A percentile compares a stretch with the other conserved stretches of the same genome.
phyloP scores from a whole-genome alignment of 37 sponge, comb jelly and placozoan genomes.

The Beroe ovata region DNA sequence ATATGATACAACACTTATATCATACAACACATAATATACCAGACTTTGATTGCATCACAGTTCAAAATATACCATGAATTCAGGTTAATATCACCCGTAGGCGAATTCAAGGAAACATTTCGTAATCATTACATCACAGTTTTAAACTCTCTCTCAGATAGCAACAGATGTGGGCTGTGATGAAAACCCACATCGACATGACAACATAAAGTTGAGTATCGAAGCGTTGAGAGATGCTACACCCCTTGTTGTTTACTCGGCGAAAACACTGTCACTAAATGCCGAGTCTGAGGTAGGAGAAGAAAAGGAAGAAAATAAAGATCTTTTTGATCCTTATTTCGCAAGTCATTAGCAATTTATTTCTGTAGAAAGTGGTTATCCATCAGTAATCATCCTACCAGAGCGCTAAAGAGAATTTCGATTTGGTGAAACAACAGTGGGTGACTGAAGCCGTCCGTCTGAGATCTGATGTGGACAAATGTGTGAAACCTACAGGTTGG shows the following conservation, averaged over 20 bases:
- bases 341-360: too few relatives aligned
- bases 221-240: constrained; percentile 66
- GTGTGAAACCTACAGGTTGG: constrained; percentile 60
- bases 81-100: too few relatives aligned
- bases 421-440: constrained; percentile 60
- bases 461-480: constrained; percentile 47
- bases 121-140: too few relatives aligned
- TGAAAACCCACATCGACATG: constrained; percentile 39
- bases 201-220: constrained; percentile 47
- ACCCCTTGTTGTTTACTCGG: constrained; percentile 45
- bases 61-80: too few relatives aligned
- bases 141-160: constrained; percentile 2
- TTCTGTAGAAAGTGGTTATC: too few relatives aligned
- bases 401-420: constrained; percentile 65
- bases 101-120: too few relatives aligned
- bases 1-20: too few relatives aligned
- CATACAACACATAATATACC: too few relatives aligned
- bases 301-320: too few relatives aligned
- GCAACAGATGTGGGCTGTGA: constrained; percentile 62
- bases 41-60: too few relatives aligned
- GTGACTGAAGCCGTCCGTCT: constrained; percentile 48
- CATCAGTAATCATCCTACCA: neutral
- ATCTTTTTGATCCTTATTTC: too few relatives aligned
- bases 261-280: constrained; percentile 47
- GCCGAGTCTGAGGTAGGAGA: constrained; percentile 8